These are phyloP conservation scores for Hyles vespertilio DNA, from an alignment of 1,140 invertebrate species.

Conservation along the genomic window DNA sequence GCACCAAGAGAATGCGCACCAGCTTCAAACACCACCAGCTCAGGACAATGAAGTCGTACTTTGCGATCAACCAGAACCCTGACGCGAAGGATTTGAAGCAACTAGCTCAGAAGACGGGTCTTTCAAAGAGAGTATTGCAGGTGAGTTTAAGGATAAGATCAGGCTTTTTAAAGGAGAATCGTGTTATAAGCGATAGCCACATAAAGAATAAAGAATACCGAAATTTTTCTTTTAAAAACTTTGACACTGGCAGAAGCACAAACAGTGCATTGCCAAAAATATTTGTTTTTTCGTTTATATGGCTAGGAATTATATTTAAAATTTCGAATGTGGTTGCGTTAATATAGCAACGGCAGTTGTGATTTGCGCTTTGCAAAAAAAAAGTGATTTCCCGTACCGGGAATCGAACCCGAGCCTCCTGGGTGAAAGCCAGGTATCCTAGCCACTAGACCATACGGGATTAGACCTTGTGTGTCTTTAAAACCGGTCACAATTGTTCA, in stretches of 20 bases:
- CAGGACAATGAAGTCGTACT: slow-evolving; percentile 98
- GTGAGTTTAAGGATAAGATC: slow-evolving; percentile 72
- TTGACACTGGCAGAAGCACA: too few relatives aligned
- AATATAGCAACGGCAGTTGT: too few relatives aligned
- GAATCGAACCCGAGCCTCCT: slow-evolving; percentile 89
- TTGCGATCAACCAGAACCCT: slow-evolving; percentile 97
- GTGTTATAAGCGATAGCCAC: too few relatives aligned
- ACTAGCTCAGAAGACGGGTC: slow-evolving; percentile 95
- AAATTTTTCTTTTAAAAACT: too few relatives aligned
- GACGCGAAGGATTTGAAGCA: slow-evolving; percentile 97
- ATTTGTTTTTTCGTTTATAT: too few relatives aligned
- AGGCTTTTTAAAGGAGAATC: neutral
- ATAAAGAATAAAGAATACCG: too few relatives aligned
- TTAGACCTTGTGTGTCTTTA: too few relatives aligned
- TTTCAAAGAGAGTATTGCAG: slow-evolving; percentile 96
- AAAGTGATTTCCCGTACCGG: slow-evolving; percentile 47
- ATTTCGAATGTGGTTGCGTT: too few relatives aligned
- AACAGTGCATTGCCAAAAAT: too few relatives aligned
- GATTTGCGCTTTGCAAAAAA: too few relatives aligned
- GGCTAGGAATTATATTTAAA: too few relatives aligned
- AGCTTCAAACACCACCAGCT: slow-evolving; percentile 98
- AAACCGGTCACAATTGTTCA: too few relatives aligned
- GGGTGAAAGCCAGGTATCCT: slow-evolving; percentile 32
- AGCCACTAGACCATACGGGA: slow-evolving; percentile 31
- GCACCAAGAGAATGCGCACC: slow-evolving; percentile 95